phyloP scores from a whole-genome alignment of 2,113 vertebrate genomes.

The human region DNA sequence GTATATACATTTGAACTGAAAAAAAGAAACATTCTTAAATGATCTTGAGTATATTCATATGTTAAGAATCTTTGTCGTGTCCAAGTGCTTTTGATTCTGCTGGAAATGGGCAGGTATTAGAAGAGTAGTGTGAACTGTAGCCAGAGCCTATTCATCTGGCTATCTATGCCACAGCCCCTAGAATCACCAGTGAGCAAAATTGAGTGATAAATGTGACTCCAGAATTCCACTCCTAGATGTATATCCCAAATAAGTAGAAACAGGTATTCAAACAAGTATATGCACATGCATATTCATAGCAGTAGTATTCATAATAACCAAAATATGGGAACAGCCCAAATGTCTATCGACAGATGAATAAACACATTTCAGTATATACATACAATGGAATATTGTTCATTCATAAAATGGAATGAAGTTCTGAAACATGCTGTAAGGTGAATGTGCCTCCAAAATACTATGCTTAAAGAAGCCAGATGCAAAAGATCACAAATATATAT shows the following conservation, averaged over 20 bases:
- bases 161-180: not conserved
- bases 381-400: not conserved
- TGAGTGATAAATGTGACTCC: not conserved
- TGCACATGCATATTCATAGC: not conserved
- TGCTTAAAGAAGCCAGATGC: not conserved
- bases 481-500: not conserved
- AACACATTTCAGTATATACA: not conserved
- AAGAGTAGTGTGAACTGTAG: not conserved
- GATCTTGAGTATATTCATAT: not conserved
- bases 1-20: not conserved
- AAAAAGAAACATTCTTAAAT: not conserved
- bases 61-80: not conserved
- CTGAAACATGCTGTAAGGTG: not conserved
- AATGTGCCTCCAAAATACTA: not conserved
- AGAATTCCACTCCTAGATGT: not conserved
- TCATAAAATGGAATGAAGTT: not conserved
- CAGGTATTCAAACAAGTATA: not conserved
- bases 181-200: not conserved
- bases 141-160: not conserved
- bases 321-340: not conserved
- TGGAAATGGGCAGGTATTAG: not conserved
- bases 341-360: not conserved
- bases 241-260: not conserved
- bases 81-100: not conserved
- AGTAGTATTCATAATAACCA: not conserved